Evolutionary conservation across 2,113 vertebrate genomes (phyloP), one percentile per base, ranked within the genome.

Genomic region (Triplophysa siluroides): DNA sequence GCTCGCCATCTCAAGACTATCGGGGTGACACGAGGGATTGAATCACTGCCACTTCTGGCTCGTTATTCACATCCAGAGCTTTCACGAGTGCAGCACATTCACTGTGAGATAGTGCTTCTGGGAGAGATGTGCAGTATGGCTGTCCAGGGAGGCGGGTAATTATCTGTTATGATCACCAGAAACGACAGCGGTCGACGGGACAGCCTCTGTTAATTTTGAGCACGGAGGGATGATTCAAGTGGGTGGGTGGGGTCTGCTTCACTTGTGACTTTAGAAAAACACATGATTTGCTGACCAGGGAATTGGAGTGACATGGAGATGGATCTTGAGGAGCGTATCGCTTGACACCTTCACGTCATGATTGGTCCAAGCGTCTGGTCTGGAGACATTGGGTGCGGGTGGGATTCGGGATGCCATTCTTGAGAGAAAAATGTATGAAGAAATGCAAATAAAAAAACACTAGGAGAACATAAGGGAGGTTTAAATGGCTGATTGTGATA

Each of bases 161-260:
- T 93, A 92, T 91, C 91, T 87, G 80, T 92, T 91, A 92, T 92
- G 92, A 93, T 92, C 91, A 91, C 88, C 83, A 81, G 85, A 86
- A 88, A 88, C 84, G 88, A 91, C 91, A 88, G 89, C 87, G 86
- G 87, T 63, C 85, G 72, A 85, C 74, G 83, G 90, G 90, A 91
- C 89, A 90, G 91, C 89, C 87, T 90, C 86, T 88, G 90, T 91
- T 92, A 90, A n/a, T 89, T 91, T 88, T 89, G 88, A 92, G 82
- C 50, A 76, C 41, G 50, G 73, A 79, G 63, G 33, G 68, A 81
- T 80, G 81, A 83, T 83, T 83, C 81, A 85, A 83, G 68, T 78
- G 74, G 71, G 52, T 24, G 54, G 71, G 81, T 84, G 83, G 78
- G 79, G 56, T 84, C 79, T 86, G 84, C 80, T 88, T 90, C 90